Base-by-base conservation (phyloP, 2,113 vertebrate species). In the Datnioides undecimradiatus region DNA sequence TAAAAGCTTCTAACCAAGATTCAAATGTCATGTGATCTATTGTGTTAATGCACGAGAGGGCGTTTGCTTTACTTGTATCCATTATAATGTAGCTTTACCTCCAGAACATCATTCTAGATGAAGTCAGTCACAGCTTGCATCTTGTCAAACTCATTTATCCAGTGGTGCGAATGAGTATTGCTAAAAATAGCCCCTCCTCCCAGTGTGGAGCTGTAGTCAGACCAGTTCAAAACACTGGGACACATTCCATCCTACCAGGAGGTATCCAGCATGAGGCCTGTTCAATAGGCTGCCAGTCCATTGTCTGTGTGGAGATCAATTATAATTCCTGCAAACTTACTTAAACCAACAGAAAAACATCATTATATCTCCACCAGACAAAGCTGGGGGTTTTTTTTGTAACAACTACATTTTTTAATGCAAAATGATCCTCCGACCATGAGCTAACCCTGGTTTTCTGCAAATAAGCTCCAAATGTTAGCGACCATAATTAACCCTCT, bases 191-290 rank as follows among this genome's bases (percentile, higher is more conserved):
- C 31, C 67, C 60, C 57, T 76, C 57, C 75, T 64, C 54, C 70
- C 41, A 34, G 69, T 34, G 40, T 63, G 62, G 21, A 49, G 29
- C 38, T 31, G 49, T 36, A 14, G 54, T 67, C 14, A 52, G 45
- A 9, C 63, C 45, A 63, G 49, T 69, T 64, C 59, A 72, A 64
- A 83, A 58, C 68, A 51, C 74, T 82, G 69, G 76, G 73, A 60
- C 71, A 70, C 76, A 80, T 85, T 83, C 88, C 77, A 52, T 12
- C 67, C 71, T 81, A 38, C 66, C 71, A 67, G 76, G 76, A 85
- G 85, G 77, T 12, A 6, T 78, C 72, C 79, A 73, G 9, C 58
- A 43, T 12, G 60, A 73, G 52, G 65, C 62, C 55, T 23, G 43
- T 9, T 65, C 82, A 52, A 4, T 51, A 7, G 60, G 34, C 57